phyloP scores from a whole-genome alignment of 2,888 invertebrate genomes.

The Imbricaverruca yamaguchii region DNA sequence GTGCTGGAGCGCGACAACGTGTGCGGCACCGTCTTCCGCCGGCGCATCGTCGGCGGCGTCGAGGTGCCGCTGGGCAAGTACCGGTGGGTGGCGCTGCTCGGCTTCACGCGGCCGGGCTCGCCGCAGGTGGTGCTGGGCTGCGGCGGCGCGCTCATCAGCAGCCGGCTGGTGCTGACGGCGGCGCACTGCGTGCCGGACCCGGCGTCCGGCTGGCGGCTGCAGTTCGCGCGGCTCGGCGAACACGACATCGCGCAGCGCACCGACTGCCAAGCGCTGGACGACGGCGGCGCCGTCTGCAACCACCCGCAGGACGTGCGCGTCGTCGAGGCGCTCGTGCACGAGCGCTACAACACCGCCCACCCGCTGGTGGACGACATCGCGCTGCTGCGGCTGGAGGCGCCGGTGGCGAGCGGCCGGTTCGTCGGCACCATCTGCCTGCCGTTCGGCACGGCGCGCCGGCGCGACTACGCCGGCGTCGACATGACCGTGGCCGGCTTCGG shows the following conservation, averaged over 20 bases:
- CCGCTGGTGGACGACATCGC: background rate
- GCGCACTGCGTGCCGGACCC: constrained; percentile 23
- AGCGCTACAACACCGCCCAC: background rate
- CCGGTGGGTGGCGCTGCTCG: constrained; percentile 28
- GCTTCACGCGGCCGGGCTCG: background rate
- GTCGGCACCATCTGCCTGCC: constrained; percentile 11
- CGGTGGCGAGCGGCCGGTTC: background rate
- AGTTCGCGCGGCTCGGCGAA: background rate
- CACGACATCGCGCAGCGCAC: background rate
- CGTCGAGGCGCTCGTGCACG: background rate
- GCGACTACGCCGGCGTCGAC: background rate
- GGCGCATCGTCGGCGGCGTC: constrained; percentile 19
- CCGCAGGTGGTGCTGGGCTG: constrained; percentile 13
- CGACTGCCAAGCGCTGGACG: background rate
- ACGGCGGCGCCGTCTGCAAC: background rate
- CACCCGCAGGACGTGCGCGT: background rate
- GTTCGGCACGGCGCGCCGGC: background rate
- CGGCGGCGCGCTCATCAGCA: constrained; percentile 25
- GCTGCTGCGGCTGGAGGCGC: background rate
- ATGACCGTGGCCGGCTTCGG: background rate
- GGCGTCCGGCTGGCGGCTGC: background rate
- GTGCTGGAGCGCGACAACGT: background rate
- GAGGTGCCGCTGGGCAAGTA: constrained; percentile 23
- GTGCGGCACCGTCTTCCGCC: background rate
- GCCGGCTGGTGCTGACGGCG: constrained; percentile 23